Evolutionary conservation across 2,888 invertebrate species (phyloP), one percentile per base, ranked within the genome.

Genomic region (Ochropacha duplaris): DNA sequence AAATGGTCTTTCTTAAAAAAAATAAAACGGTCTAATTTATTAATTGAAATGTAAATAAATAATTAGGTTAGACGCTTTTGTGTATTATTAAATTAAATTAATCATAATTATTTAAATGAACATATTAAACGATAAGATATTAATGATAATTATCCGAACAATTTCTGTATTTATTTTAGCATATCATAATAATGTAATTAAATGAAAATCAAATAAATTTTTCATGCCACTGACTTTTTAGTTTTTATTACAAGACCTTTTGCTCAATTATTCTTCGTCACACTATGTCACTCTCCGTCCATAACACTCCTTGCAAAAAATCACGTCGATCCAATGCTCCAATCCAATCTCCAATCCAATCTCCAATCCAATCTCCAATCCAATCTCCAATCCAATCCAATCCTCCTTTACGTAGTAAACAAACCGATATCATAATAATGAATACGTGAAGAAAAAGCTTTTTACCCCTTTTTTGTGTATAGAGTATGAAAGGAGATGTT

Each of bases 81-180:
- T 84, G 81, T 85, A 88, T 81, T 79, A 85, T 81, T 81, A 74
- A 78, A 78, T 44, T 44, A 71, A 71, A 81, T 77, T 81, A 83
- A 81, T 79, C 76, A 71, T 86, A 86, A 86, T 87, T 85, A 90
- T 89, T 88, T 89, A 87, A 83, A 81, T 87, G 84, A 79, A 88
- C 81, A 87, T 89, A 83, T 65, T 68, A 74, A 72, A 68, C 71
- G 74, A 76, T 70, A 71, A 70, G 87, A 84, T 79, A 80, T 86
- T 31, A 87, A 89, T 85, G 73, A 74, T 82, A 81, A 74, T 83
- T 90, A 90, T 84, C 77, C 81, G 81, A 87, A 86, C 85, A 83
- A 83, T 86, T 86, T 87, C 87, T 91, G 91, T 92, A 92, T 92
- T 92, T 92, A 92, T 92, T 92, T 90, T 92, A 92, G 88, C 84